Conservation (phyloP, 2,888 invertebrate species). For the Scelioninae gen. 1 region DNA sequence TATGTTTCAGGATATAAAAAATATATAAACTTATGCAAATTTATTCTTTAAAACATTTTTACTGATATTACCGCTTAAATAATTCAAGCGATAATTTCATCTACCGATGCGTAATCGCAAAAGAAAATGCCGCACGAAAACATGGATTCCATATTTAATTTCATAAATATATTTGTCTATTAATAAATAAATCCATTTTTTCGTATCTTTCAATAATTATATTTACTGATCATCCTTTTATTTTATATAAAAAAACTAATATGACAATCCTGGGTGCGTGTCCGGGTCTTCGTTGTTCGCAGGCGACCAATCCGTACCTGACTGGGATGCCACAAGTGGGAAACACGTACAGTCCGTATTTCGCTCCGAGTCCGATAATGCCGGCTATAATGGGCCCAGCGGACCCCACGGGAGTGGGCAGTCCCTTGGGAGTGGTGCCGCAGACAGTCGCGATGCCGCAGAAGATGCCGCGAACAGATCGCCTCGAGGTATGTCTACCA, state of each 20-base stretch:
- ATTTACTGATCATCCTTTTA: too few species aligned
- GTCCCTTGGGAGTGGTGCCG: too few species aligned
- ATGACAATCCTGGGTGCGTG: conserved; percentile 76
- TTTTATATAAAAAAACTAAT: conserved; percentile 72
- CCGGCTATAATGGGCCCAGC: conserved; percentile 93
- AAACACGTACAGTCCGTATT: conserved; percentile 96
- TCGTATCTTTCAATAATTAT: too few species aligned
- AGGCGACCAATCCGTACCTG: conserved; percentile 96
- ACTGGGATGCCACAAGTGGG: conserved; percentile 95
- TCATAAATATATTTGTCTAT: too few species aligned
- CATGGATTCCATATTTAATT: neutral
- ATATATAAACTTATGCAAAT: neutral
- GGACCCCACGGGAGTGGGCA: conserved; percentile 91
- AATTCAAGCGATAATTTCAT: conserved; percentile 26
- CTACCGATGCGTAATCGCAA: conserved; percentile 59
- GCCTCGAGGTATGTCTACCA: too few species aligned
- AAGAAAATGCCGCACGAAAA: conserved; percentile 2
- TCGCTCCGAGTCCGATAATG: conserved; percentile 94
- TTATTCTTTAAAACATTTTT: neutral
- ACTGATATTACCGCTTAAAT: neutral
- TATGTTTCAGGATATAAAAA: conserved; percentile 24
- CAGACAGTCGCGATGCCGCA: too few species aligned
- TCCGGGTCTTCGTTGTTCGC: conserved; percentile 80
- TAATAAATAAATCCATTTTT: too few species aligned
- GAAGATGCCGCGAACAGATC: too few species aligned